Evolutionary conservation across 23 tunicate species (phyloP), one percentile per base, ranked within the genome.

Genomic region (Ciona savignyi): DNA sequence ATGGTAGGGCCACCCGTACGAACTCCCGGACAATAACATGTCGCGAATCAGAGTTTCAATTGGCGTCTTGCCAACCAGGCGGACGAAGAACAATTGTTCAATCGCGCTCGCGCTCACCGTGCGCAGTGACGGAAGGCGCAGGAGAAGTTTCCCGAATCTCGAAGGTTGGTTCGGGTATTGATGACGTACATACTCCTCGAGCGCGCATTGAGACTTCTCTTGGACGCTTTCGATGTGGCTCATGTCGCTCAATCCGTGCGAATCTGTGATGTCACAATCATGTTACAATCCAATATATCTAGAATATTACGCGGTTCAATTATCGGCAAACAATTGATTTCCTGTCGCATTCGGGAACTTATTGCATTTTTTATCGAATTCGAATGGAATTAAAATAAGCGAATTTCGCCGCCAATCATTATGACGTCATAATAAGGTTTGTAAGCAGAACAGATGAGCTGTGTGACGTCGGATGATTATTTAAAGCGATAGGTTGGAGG

Each of bases 41-140:
- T 95, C 99, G 9, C 96, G 85, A 6, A 95, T 95, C 30, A 95
- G 84, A 2, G 96, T 95, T 81, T 95, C 99, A 28, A 95, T 95
- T 34, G 99, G 99, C 11, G 99, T 95, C 62, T 95, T 95, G 21
- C 99, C 99, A 22, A 95, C 99, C 35, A 94, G 68, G 25, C 99
- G 83, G 11, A 95, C 99, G 74, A 95, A 95, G 74, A 95, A 95
- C 21, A 95, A 77, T 63, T 95, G 99, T 69, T 95, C 99, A 29
- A 95, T 95, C 33, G 93, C 95, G 67, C 90, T 82, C 1, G 99
- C 96, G 76, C 92, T 83, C 20, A 95, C 99, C 1, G 96, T 85
- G 4, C 99, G 92, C 42, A 95, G 70, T 0, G 99, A 88, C 2
- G 99, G 99, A 1, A 95, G 81, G 2, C 99, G 91, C 24, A 95